Base-by-base conservation (phyloP, 2,113 vertebrate species). In the Pterocles burchelli region DNA sequence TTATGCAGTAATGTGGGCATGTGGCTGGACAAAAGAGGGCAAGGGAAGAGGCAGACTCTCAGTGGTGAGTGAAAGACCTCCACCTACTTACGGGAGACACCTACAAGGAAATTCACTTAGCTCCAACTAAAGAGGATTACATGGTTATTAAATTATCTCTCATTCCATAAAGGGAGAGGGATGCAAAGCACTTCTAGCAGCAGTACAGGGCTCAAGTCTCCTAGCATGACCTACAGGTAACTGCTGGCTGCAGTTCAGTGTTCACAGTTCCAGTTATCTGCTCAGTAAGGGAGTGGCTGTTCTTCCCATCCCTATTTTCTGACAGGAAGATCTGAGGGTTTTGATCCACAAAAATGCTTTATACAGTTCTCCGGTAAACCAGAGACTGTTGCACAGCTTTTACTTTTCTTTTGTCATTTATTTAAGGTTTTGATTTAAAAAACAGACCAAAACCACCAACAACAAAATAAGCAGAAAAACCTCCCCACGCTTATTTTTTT, bases 81-180 rank as follows among this genome's bases (percentile, higher is more conserved):
- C 10, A 15, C 28, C 43, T 70, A 13, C 13, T 43, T 55, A 11
- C 1, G 0, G 33, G 26, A 78, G 38, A 75, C 65, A 72, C 62
- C 38, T 92, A 58, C 9, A 17, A 77, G 88, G 58, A 62, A 62
- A 76, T 43, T 41, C 71, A 48, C 36, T 83, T 14, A 45, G 65
- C 83, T 95, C 54, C 49, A 76, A 45, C 52, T 80, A 49, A 90
- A 91, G 78, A 86, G 59, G 85, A 62, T 95, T 93, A 88, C 51
- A n/a, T 22, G 45, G 62, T 31, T 63, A 84, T 85, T 80, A 84
- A 9, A 34, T 16, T 25, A 49, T 31, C 25, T 81, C 73, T 80
- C 9, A 4, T 49, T 31, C 41, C 28, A 66, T 58, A 72, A 87
- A 85, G 51, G 17, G 29, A 84, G 26, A 7, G 15, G 13, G 36